Conservation (phyloP, 2,797 vertebrate genomes). For the Falco naumanni region DNA sequence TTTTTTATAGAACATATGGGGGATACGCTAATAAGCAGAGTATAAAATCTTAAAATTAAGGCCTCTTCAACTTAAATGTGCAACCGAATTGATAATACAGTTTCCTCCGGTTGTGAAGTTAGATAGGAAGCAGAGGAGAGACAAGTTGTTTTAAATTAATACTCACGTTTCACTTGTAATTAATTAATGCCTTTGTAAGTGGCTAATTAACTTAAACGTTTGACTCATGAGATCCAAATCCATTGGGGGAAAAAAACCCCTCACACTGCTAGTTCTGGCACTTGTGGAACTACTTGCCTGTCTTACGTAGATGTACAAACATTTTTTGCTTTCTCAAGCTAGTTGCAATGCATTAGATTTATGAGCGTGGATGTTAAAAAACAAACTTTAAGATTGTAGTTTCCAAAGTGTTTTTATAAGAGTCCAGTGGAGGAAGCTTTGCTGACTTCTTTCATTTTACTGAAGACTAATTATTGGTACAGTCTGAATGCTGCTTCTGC, state of each 20-base stretch:
- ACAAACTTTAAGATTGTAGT: not conserved
- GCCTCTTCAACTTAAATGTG: not conserved
- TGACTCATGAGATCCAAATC: slow-evolving; percentile 9
- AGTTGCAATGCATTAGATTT: not conserved
- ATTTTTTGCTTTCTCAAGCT: not conserved
- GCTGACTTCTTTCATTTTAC: not conserved
- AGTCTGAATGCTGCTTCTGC: not conserved
- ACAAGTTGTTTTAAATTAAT: not conserved
- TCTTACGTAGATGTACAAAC: not conserved
- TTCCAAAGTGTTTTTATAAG: not conserved
- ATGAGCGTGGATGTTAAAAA: not conserved
- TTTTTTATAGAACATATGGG: rapidly evolving
- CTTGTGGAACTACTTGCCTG: not conserved
- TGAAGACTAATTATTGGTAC: not conserved
- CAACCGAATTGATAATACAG: not conserved
- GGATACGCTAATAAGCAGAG: not conserved
- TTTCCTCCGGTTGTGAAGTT: not conserved
- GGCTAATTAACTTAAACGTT: slow-evolving; percentile 35
- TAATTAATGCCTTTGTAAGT: slow-evolving; percentile 28
- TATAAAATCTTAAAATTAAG: not conserved
- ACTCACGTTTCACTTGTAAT: not conserved
- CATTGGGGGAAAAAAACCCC: not conserved
- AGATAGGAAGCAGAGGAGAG: not conserved
- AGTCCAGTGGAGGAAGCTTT: not conserved
- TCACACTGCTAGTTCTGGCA: not conserved